Evolutionary conservation across 2,113 vertebrate species (phyloP), one percentile per base, ranked within the genome.

Genomic region (Sceloporus tristichus): DNA sequence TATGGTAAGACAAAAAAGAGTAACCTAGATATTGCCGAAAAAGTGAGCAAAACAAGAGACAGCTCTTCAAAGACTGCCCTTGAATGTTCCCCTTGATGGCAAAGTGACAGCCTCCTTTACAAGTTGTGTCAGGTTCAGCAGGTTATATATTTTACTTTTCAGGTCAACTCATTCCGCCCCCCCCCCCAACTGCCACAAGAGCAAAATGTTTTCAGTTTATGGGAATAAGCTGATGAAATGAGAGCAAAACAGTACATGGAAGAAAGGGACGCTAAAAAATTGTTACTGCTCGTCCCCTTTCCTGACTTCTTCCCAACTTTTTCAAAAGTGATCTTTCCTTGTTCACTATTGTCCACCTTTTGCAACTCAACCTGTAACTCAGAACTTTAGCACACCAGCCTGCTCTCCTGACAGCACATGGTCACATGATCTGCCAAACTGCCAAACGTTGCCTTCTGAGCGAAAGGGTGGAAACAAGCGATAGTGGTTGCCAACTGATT

Each of bases 11-110:
- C 65, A 86, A 79, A 86, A 59, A 86, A 29, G 68, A 84, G 53
- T 54, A 84, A 73, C 42, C 68, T 27, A 84, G 82, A 59, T 79
- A 70, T 79, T 48, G n/a, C 29, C 65, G 38, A 70, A 34, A n/a
- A 76, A 85, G n/a, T 66, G 65, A 86, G 21, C 59, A 80, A 87
- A 87, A 59, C 77, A 87, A 59, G 85, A 80, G 77, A 80, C 70
- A 48, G 27, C 78, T 86, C 29, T 80, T 79, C 77, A 59, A n/a
- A 54, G 65, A 25, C 21, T 80, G 68, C 54, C 78, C 62, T 40
- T 87, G 78, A 56, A 59, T 81, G 40, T 80, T 27, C 53, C 68
- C 71, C 66, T 42, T 80, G 34, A 59, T 80, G 85, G 66, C 78
- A 73, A 74, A 80, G 68, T 73, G 74, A 79, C 76, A 86, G 62